phyloP scores from a whole-genome alignment of 92 coral and sea anemone genomes.

The Phymanthus crucifer region DNA sequence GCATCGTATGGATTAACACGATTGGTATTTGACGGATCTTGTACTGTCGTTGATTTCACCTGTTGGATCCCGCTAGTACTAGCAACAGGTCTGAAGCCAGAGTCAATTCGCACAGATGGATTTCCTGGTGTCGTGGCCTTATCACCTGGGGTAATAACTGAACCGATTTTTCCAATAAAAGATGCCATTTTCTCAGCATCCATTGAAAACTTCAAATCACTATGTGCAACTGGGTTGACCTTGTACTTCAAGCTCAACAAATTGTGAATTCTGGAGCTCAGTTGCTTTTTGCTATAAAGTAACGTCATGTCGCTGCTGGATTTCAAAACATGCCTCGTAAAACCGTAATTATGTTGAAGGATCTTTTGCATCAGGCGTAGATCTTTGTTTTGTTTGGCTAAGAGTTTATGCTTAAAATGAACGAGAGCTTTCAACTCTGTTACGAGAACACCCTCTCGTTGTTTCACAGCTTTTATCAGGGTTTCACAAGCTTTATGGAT shows the following conservation, averaged over 20 bases:
- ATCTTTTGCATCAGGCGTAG: constrained; percentile 91
- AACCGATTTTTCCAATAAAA: constrained; percentile 76
- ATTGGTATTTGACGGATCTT: constrained; percentile 5
- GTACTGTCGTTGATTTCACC: neutral
- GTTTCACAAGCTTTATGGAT: constrained; percentile 74
- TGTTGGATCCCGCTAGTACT: constrained; percentile 14
- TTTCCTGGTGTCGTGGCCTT: constrained; percentile 39
- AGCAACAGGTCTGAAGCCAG: constrained; percentile 20
- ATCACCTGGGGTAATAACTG: constrained; percentile 92
- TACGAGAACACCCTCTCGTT: constrained; percentile 73
- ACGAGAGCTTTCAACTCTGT: constrained; percentile 92
- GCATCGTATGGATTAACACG: constrained; percentile 72
- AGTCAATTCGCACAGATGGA: constrained; percentile 34
- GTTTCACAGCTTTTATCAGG: constrained; percentile 90
- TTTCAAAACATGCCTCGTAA: constrained; percentile 88
- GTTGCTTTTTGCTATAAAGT: constrained; percentile 86
- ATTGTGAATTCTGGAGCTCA: constrained; percentile 95
- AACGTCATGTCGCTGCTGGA: constrained; percentile 84
- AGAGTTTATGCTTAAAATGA: constrained; percentile 83
- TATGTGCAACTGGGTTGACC: constrained; percentile 94
- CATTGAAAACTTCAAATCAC: constrained; percentile 90
- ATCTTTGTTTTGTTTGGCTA: constrained; percentile 95
- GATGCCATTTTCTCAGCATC: constrained; percentile 85
- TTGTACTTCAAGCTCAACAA: constrained; percentile 87
- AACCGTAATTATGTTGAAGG: constrained; percentile 91